phyloP scores from a whole-genome alignment of 2,113 vertebrate species.

The Notechis scutatus region DNA sequence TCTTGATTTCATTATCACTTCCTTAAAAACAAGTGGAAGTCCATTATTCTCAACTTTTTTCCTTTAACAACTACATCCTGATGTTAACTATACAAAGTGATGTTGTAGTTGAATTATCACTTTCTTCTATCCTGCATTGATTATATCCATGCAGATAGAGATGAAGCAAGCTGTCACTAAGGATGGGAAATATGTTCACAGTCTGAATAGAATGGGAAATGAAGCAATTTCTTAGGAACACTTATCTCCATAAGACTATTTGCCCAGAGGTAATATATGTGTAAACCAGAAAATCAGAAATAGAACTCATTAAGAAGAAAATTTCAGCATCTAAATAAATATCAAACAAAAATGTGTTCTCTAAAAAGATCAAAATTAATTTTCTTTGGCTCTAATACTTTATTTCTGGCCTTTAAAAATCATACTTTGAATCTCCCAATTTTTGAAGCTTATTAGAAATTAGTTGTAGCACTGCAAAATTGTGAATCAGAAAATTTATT shows the following conservation, averaged over 20 bases:
- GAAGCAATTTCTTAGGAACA: neutral
- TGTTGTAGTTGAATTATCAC: neutral
- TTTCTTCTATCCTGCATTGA: neutral
- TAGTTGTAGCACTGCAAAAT: neutral
- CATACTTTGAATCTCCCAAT: neutral
- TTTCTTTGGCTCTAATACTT: neutral
- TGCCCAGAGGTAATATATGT: accelerated
- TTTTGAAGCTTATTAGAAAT: neutral
- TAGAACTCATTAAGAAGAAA: neutral
- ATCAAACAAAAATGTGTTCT: neutral
- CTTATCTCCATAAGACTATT: neutral
- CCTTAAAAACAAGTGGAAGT: neutral
- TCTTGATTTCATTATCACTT: neutral
- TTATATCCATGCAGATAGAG: neutral
- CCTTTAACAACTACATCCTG: neutral
- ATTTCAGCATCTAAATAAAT: neutral
- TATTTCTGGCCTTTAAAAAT: neutral
- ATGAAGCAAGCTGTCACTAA: neutral
- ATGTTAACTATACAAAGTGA: neutral
- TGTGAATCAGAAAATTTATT: neutral
- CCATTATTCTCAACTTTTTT: neutral
- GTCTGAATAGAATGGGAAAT: neutral
- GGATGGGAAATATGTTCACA: neutral
- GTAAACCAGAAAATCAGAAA: neutral
- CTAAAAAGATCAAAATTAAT: neutral